phyloP scores from a whole-genome alignment of 2,113 vertebrate genomes.

The Arenaria interpres region DNA sequence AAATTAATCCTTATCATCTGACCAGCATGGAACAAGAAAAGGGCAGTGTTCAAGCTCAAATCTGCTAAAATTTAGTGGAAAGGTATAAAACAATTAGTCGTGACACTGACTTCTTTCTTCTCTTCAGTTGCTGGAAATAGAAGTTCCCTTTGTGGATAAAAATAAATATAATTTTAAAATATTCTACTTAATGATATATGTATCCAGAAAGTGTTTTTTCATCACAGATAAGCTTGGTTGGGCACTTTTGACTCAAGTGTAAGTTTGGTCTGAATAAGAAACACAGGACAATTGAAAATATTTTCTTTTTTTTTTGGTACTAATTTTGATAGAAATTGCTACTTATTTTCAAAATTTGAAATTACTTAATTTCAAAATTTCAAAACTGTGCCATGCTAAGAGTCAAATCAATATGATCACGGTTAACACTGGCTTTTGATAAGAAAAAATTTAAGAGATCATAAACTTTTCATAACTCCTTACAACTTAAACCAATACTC shows the following conservation, averaged over 20 bases:
- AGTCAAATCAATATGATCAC: not conserved
- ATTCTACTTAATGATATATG: not conserved
- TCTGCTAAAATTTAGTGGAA: slow-evolving; percentile 54
- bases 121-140: not conserved
- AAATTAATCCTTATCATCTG: slow-evolving; percentile 78
- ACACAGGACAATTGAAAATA: not conserved
- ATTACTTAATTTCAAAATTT: not conserved
- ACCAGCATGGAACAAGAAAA: slow-evolving; percentile 40
- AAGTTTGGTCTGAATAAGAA: not conserved
- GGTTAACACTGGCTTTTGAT: not conserved
- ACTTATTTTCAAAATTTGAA: not conserved
- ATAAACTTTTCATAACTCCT: not conserved
- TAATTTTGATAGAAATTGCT: not conserved
- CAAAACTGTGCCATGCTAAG: not conserved
- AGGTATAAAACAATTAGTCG: slow-evolving; percentile 31
- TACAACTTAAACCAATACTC: not conserved
- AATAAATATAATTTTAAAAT: not conserved
- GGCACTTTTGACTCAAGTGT: not conserved
- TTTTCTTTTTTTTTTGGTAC: not conserved
- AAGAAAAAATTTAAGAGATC: not conserved
- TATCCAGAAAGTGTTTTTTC: not conserved
- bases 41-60: slow-evolving; percentile 20
- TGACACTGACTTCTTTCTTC: not conserved
- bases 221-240: not conserved
- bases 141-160: not conserved